Base-by-base conservation (phyloP, 2,797 vertebrate species). In the Sebastes vulpes region DNA sequence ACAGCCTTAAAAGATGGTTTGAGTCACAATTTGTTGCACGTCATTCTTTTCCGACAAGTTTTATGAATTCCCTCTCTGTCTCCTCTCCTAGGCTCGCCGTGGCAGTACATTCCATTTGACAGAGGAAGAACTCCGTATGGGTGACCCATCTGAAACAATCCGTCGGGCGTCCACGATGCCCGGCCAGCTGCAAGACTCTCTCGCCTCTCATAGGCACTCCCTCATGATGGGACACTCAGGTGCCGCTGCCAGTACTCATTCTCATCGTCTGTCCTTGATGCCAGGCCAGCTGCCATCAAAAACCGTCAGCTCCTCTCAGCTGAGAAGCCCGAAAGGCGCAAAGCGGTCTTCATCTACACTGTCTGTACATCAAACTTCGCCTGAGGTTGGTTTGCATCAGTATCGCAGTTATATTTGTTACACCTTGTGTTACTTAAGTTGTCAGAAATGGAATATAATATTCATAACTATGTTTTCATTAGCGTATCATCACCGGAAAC, bases 111-210 rank as follows among this genome's bases (percentile, higher is more conserved):
- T 96, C 6, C 5, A 0, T 48, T 48, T 94, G 97, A 97, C 98
- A 0, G 98, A 99, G 0, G 98, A 99, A 50, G 98, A 99, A 3
- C 82, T 99, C 64, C 97, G 97, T 54, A 96, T 77, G 0, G 98
- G 98, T 0, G 97, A 99, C 82, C 98, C 98, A 0, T 84, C 87
- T 2, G 98, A 98, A 88, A 99, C 98, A 0, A 94, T 99, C 84
- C 95, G 97, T 0, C 94, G 97, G 1, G 97, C 95, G 10, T 98
- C 97, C 65, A 92, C 96, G 89, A 95, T 97, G 86, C 97, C 98
- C 0, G 63, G 93, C 0, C 98, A 98, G 93, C 93, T 98, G 3
- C 79, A 90, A 0, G 95, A 97, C 32, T 93, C 95, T 3, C 48
- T 89, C 0, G 32, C 80, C 3, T 74, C 92, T 18, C 96, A 92